Conservation (phyloP, 2,113 vertebrate species). For the Psittacus erithacus region DNA sequence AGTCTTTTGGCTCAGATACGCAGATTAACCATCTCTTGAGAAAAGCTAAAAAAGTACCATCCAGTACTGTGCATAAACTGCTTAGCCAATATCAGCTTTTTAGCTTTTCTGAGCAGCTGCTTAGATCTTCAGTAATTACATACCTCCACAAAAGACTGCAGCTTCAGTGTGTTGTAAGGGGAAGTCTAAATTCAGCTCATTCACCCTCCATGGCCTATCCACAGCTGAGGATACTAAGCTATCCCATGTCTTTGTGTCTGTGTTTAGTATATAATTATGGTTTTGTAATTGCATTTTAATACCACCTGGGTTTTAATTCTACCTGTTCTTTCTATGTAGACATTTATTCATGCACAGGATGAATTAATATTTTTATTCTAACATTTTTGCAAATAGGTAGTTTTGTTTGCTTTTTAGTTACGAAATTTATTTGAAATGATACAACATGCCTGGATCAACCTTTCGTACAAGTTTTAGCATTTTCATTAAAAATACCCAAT, state of each 20-base stretch:
- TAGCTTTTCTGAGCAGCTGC: slow-evolving; percentile 39
- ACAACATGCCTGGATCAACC: neutral
- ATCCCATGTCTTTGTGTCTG: neutral
- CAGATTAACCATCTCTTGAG: neutral
- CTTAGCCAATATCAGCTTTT: neutral
- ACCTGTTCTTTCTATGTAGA: neutral
- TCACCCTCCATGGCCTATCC: neutral
- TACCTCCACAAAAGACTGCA: neutral
- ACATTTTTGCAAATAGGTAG: neutral
- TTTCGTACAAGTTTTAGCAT: neutral
- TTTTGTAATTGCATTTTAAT: slow-evolving; percentile 32
- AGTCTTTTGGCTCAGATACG: neutral
- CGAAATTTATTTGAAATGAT: neutral
- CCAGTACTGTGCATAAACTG: neutral
- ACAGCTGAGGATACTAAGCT: neutral
- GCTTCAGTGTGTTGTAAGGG: neutral
- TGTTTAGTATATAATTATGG: neutral
- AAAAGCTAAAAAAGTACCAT: slow-evolving; percentile 20
- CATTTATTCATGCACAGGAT: neutral
- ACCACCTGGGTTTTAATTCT: neutral
- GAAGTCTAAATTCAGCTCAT: neutral
- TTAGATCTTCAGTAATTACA: slow-evolving; percentile 43
- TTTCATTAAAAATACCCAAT: neutral
- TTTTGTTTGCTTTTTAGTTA: neutral
- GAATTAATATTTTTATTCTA: neutral